phyloP scores from a whole-genome alignment of 2,113 vertebrate genomes.

The Xyrauchen texanus region DNA sequence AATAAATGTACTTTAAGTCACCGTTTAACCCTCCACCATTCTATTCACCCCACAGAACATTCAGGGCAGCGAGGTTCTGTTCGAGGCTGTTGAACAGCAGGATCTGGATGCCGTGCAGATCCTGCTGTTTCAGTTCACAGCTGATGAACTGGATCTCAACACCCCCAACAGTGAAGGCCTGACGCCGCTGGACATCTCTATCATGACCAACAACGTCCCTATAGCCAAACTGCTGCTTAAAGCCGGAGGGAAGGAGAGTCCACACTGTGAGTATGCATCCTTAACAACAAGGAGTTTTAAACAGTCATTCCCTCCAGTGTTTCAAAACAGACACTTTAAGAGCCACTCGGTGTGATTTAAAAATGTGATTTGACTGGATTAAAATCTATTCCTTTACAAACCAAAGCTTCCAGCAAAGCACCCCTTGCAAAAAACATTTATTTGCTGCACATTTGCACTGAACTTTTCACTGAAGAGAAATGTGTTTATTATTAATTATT shows the following conservation, averaged over 20 bases:
- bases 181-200: conserved; percentile 89
- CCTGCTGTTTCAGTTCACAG: conserved; percentile 86
- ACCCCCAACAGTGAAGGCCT: conserved; percentile 91
- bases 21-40: neutral
- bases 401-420: too few relatives aligned
- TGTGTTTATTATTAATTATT: too few relatives aligned
- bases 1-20: neutral
- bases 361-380: too few relatives aligned
- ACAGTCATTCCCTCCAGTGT: neutral
- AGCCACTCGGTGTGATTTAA: too few relatives aligned
- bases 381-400: too few relatives aligned
- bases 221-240: conserved; percentile 89
- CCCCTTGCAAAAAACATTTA: too few relatives aligned
- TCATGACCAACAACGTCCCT: conserved; percentile 93
- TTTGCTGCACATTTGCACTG: too few relatives aligned
- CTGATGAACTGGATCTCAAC: conserved; percentile 93
- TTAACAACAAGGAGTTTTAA: neutral
- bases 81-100: conserved; percentile 95
- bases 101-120: conserved; percentile 90
- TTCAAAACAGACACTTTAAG: neutral
- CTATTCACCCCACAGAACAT: conserved; percentile 76
- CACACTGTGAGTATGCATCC: conserved; percentile 86
- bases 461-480: too few relatives aligned
- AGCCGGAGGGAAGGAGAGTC: conserved; percentile 88
- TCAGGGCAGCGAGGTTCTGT: conserved; percentile 88